Percentiles rank a stretch among this genome's conserved stretches.
Evolutionary conservation across 1,140 invertebrate species (phyloP).

Genomic region (Amphibalanus amphitrite): DNA sequence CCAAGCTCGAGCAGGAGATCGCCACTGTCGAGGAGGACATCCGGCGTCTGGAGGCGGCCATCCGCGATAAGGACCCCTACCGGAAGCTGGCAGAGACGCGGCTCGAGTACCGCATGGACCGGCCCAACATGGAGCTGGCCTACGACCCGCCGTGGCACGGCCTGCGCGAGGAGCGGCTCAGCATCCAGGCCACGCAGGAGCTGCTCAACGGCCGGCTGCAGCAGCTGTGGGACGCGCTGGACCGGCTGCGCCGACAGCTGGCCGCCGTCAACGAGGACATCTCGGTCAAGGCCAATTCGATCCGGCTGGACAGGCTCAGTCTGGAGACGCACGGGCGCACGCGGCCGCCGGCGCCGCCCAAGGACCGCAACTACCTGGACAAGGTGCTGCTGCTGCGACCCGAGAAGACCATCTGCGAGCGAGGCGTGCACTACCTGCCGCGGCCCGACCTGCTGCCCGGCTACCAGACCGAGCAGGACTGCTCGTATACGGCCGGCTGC

Average conservation of each 20-base stretch:
- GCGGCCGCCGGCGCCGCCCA: neutral
- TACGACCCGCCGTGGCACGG: neutral
- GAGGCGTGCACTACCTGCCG: neutral
- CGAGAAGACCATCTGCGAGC: neutral
- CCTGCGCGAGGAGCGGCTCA: neutral
- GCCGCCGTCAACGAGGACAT: neutral
- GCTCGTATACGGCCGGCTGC: neutral
- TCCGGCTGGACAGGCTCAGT: neutral
- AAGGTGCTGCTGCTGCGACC: neutral
- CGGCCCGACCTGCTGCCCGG: neutral
- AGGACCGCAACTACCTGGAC: neutral
- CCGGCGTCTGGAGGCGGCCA: neutral
- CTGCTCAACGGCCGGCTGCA: neutral
- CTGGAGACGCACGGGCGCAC: neutral
- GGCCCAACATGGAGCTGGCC: neutral
- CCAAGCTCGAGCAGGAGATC: neutral
- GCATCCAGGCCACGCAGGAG: neutral
- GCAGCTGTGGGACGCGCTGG: neutral
- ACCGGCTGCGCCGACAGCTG: neutral
- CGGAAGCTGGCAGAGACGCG: neutral
- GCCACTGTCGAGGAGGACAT: neutral
- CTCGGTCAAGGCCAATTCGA: neutral
- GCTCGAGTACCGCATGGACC: slow-evolving; percentile 1
- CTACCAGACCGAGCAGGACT: neutral
- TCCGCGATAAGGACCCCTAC: neutral